These are phyloP conservation scores for Columba janthina DNA, from an alignment of 2,113 vertebrate genomes.

Conservation along the genomic window DNA sequence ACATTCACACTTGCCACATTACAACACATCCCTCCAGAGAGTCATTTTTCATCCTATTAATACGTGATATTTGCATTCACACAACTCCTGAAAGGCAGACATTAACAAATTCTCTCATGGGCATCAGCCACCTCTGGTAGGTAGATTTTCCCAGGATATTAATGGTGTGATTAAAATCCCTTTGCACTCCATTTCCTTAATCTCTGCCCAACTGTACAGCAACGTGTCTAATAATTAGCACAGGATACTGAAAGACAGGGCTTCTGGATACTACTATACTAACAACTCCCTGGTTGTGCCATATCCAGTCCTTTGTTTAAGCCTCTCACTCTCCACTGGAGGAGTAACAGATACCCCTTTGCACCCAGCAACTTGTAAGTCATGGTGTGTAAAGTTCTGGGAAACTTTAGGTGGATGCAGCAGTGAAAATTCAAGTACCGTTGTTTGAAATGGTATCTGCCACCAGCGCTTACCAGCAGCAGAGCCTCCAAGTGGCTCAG, in stretches of 20 bases:
- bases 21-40: neutral
- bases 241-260: neutral
- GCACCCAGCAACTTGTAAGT: neutral
- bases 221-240: neutral
- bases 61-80: constrained; percentile 7
- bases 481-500: constrained; percentile 95
- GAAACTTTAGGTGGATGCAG: neutral
- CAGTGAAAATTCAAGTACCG: neutral
- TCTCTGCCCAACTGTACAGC: neutral
- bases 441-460: neutral
- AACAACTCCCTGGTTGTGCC: neutral
- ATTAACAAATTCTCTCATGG: neutral
- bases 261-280: neutral
- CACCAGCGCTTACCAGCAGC: constrained; percentile 83
- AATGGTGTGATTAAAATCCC: neutral
- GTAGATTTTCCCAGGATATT: neutral
- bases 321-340: neutral
- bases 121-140: neutral
- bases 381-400: neutral
- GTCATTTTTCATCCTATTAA: constrained; percentile 3
- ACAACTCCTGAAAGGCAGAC: neutral
- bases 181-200: neutral
- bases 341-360: neutral
- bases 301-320: neutral
- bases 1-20: neutral